These are phyloP conservation scores for Pterocles gutturalis DNA, from an alignment of 2,113 vertebrate species.

Conservation along the genomic window DNA sequence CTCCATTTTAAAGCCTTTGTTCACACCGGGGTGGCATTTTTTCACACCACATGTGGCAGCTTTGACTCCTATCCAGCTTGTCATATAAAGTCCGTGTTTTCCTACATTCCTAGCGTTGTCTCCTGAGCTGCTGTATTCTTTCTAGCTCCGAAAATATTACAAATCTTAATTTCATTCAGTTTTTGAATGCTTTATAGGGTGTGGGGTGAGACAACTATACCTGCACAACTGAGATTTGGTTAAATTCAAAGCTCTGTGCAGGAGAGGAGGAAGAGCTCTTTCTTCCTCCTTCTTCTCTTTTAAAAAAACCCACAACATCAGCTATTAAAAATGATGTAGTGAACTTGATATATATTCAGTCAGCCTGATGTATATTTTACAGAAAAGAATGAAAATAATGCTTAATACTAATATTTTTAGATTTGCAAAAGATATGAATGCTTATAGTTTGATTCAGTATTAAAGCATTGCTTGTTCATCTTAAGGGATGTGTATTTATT, in stretches of 20 bases:
- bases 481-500: not conserved
- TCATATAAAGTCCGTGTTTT: conserved; percentile 78
- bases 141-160: conserved; percentile 47
- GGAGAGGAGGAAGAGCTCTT: not conserved
- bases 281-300: not conserved
- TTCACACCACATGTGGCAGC: conserved; percentile 86
- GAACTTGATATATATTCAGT: not conserved
- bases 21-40: conserved; percentile 88
- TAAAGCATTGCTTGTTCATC: not conserved
- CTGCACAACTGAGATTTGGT: not conserved
- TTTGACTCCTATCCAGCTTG: conserved; percentile 85
- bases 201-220: not conserved
- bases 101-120: conserved; percentile 54
- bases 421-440: not conserved
- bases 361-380: not conserved
- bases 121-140: conserved; percentile 32
- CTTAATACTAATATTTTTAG: not conserved
- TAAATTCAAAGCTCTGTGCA: not conserved
- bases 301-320: not conserved
- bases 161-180: conserved; percentile 63
- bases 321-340: not conserved
- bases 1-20: conserved; percentile 89
- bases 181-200: not conserved
- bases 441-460: not conserved
- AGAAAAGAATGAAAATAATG: not conserved